phyloP scores from a whole-genome alignment of 2,888 invertebrate genomes.

The Tipula confusa region DNA sequence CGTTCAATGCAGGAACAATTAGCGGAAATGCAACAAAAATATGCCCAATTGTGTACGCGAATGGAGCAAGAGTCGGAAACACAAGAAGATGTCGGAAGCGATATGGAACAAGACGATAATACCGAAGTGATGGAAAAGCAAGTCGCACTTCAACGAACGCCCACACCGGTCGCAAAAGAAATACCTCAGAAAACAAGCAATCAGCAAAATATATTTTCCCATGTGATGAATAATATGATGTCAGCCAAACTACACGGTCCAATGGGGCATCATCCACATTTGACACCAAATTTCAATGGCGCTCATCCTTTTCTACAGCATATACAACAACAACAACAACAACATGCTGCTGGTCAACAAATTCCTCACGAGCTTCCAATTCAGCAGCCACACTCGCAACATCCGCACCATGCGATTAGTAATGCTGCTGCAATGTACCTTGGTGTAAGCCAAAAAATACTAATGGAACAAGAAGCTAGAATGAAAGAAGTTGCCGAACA shows the following conservation, averaged over 20 bases:
- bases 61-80: slow-evolving; percentile 77
- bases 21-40: slow-evolving; percentile 87
- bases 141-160: slow-evolving; percentile 41
- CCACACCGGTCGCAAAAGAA: slow-evolving; percentile 45
- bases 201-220: slow-evolving; percentile 57
- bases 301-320: slow-evolving; percentile 57
- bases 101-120: slow-evolving; percentile 56
- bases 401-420: slow-evolving; percentile 59
- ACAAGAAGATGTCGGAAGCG: slow-evolving; percentile 69
- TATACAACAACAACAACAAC: slow-evolving; percentile 56
- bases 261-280: slow-evolving; percentile 52
- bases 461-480: slow-evolving; percentile 74
- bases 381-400: slow-evolving; percentile 51
- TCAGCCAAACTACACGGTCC: slow-evolving; percentile 57
- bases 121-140: slow-evolving; percentile 43
- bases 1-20: slow-evolving; percentile 84
- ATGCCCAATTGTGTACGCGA: slow-evolving; percentile 78
- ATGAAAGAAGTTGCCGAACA: slow-evolving; percentile 61
- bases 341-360: slow-evolving; percentile 39
- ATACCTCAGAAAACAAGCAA: slow-evolving; percentile 44
- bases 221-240: slow-evolving; percentile 65
- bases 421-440: slow-evolving; percentile 69
- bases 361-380: slow-evolving; percentile 42
- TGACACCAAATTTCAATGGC: slow-evolving; percentile 59
- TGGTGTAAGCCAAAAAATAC: slow-evolving; percentile 70